These are phyloP conservation scores for Herpetotheres cachinnans DNA, from an alignment of 2,113 vertebrate genomes.

Conservation along the genomic window DNA sequence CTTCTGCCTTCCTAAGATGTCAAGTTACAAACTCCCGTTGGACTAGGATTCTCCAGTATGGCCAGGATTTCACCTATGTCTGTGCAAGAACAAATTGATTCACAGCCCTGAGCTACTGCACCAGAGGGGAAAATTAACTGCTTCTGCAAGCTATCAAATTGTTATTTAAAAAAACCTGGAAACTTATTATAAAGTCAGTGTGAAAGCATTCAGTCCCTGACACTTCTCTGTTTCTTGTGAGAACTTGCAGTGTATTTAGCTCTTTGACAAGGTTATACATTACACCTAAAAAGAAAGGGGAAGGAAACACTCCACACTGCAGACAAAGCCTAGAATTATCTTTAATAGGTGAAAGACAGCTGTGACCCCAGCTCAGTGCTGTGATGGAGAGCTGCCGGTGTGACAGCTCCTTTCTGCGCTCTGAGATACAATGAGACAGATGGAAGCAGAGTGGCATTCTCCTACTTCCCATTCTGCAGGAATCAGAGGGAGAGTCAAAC, in stretches of 20 bases:
- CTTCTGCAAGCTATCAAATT: constrained; percentile 25
- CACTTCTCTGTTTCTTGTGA: constrained; percentile 53
- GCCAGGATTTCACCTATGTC: neutral
- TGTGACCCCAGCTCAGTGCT: constrained; percentile 13
- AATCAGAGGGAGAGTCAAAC: constrained; percentile 1
- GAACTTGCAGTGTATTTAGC: constrained; percentile 48
- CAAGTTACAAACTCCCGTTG: neutral
- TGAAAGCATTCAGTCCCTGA: constrained; percentile 48
- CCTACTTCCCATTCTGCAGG: neutral
- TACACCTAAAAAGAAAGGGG: constrained; percentile 53
- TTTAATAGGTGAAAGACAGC: constrained; percentile 57
- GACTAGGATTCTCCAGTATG: neutral
- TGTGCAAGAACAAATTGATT: constrained; percentile 4
- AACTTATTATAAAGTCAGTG: constrained; percentile 50
- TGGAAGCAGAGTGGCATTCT: constrained; percentile 10
- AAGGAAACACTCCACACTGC: constrained; percentile 22
- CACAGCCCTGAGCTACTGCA: neutral
- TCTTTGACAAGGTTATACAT: constrained; percentile 65
- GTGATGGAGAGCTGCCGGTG: constrained; percentile 24
- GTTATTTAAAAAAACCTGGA: neutral
- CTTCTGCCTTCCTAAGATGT: neutral
- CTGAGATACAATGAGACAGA: constrained; percentile 27
- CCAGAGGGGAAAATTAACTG: constrained; percentile 15
- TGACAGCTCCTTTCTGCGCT: constrained; percentile 53
- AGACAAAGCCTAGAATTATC: constrained; percentile 60